phyloP scores from a whole-genome alignment of 2,113 vertebrate genomes.

The Mirza zaza region DNA sequence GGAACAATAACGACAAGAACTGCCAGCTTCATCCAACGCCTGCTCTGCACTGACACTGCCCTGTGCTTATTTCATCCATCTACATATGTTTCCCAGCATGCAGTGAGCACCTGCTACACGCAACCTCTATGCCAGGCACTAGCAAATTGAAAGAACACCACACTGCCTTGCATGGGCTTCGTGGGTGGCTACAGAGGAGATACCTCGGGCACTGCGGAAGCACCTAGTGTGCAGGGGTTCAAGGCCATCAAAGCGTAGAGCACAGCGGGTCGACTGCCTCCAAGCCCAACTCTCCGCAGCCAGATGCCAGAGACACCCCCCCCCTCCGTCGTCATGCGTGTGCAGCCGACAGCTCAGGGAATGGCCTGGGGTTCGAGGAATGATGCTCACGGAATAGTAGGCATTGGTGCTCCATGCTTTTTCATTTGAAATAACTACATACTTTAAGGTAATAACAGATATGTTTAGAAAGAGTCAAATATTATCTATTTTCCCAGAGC shows the following conservation, averaged over 20 bases:
- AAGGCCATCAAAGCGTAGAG: fast-evolving
- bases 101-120: fast-evolving
- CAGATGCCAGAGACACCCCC: fast-evolving
- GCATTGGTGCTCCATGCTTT: fast-evolving
- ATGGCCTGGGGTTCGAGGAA: fast-evolving
- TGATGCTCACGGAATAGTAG: fast-evolving
- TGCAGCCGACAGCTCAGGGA: fast-evolving
- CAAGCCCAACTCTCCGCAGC: neutral
- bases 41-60: fast-evolving
- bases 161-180: no score
- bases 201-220: fast-evolving
- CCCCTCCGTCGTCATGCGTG: fast-evolving
- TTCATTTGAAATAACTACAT: neutral
- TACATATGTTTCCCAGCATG: fast-evolving
- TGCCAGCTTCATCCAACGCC: neutral
- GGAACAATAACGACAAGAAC: fast-evolving
- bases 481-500: neutral
- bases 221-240: fast-evolving
- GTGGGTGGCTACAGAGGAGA: fast-evolving
- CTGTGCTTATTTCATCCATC: neutral
- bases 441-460: neutral
- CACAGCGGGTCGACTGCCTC: neutral
- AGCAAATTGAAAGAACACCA: fast-evolving
- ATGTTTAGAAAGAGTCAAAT: neutral
- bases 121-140: neutral